phyloP scores from a whole-genome alignment of 2,888 invertebrate species.

The Neocrepidodera transversa region DNA sequence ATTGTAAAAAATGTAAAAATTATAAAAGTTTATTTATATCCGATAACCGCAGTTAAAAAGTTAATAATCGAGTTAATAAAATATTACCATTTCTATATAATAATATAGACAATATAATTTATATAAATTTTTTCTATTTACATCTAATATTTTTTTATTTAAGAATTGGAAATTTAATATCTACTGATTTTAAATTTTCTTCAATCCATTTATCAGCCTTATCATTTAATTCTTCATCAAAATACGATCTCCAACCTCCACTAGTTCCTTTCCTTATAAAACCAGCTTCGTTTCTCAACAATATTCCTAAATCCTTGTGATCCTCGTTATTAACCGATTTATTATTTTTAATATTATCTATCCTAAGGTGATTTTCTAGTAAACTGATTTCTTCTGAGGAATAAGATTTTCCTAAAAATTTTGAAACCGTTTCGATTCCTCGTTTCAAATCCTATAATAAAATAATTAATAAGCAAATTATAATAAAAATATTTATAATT shows the following conservation, averaged over 20 bases:
- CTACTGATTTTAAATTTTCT: conserved; percentile 63
- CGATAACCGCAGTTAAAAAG: too few relatives aligned
- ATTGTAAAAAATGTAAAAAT: too few relatives aligned
- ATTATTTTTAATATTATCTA: conserved; percentile 83
- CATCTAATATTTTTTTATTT: too few relatives aligned
- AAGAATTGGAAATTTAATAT: conserved; percentile 11
- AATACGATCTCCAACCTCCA: conserved; percentile 76
- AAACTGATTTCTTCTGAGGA: conserved; percentile 66
- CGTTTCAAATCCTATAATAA: conserved; percentile 66
- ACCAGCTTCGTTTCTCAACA: conserved; percentile 65
- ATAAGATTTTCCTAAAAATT: conserved; percentile 69
- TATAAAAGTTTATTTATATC: too few relatives aligned
- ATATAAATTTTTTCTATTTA: too few relatives aligned
- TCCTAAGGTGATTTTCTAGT: conserved; percentile 76
- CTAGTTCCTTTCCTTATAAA: conserved; percentile 75
- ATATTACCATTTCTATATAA: too few relatives aligned
- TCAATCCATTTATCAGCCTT: conserved; percentile 76
- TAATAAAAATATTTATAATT: conserved; percentile 3
- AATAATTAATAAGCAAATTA: too few relatives aligned
- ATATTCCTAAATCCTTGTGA: conserved; percentile 68
- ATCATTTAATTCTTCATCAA: conserved; percentile 70
- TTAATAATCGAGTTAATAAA: too few relatives aligned
- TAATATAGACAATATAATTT: too few relatives aligned
- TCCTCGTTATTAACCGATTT: conserved; percentile 76
- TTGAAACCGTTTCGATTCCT: conserved; percentile 66